Percentiles rank a stretch among this genome's conserved stretches.
Evolutionary conservation across 2,888 invertebrate species (phyloP).

Genomic region (Celastrina argiolus): DNA sequence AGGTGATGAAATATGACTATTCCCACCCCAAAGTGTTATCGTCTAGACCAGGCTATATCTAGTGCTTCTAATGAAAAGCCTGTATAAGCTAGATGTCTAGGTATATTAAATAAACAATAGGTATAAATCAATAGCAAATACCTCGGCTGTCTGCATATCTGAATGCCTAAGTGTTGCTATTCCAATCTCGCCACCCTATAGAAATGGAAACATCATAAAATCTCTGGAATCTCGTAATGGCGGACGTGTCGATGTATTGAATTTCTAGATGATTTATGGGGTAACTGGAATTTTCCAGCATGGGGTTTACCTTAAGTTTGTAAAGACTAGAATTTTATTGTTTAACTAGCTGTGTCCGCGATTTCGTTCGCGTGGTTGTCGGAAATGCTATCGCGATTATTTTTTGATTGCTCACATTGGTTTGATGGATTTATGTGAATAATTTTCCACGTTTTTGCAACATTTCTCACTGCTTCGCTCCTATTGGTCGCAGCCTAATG

Average conservation of each 20-base stretch:
- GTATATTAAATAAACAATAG: constrained; percentile 17
- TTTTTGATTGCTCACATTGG: too few relatives aligned
- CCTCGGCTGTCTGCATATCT: constrained; percentile 64
- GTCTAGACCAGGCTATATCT: not conserved
- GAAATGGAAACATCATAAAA: constrained; percentile 65
- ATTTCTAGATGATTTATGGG: constrained; percentile 73
- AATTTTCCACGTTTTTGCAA: too few relatives aligned
- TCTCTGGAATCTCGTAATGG: constrained; percentile 58
- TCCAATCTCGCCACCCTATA: constrained; percentile 57
- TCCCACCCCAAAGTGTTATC: not conserved
- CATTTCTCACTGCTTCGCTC: too few relatives aligned
- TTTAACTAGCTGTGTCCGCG: too few relatives aligned
- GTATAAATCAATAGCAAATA: constrained; percentile 44
- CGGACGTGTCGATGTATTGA: constrained; percentile 70
- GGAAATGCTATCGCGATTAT: too few relatives aligned
- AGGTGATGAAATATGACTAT: constrained; percentile 4
- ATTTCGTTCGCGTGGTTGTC: too few relatives aligned
- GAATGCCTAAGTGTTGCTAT: constrained; percentile 63
- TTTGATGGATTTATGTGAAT: too few relatives aligned
- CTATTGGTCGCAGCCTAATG: too few relatives aligned
- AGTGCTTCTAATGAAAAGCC: constrained; percentile 6
- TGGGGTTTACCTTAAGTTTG: constrained; percentile 22
- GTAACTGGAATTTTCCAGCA: constrained; percentile 58
- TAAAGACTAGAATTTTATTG: not conserved
- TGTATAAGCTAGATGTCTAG: not conserved